Evolutionary conservation across 37 sponge, comb jelly and placozoan genomes (phyloP), one percentile per base, ranked within the genome.

Genomic region (Chondrilla cf. caribensis): DNA sequence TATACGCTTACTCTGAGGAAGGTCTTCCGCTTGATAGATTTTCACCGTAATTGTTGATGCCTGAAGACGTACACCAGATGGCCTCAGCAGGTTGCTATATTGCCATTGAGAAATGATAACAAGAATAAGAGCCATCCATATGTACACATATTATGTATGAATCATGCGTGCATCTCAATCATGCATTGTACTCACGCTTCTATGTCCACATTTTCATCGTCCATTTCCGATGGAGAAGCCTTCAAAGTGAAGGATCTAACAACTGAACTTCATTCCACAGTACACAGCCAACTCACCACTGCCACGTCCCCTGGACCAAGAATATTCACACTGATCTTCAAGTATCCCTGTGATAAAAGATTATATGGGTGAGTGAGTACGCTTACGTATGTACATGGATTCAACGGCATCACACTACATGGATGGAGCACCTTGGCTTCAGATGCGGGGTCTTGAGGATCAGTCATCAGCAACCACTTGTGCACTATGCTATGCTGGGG

Each of bases 261-360:
- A 47, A 11, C 11, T 14, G 11, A 47, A 47, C 11, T 47, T 47
- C 51, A 47, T 47, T 47, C 9, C 51, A n/a, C n/a, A n/a, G n/a
- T n/a, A n/a, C n/a, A n/a, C n/a, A n/a, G n/a, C n/a, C n/a, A n/a
- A n/a, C n/a, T 47, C 11, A 47, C 51, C 51, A 47, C 89, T 36
- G 92, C 91, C 33, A 96, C 95, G 59, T 98, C 99, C 54, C 97
- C 97, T 25, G 99, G 95, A 39, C 99, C 99, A 58, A 98, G 42
- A 33, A 98, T 82, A 19, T 87, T 85, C 73, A 96, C 88, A 62
- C 93, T 93, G 84, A 98, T 82, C 91, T 98, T 98, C 54, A 98
- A 82, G 55, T 98, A 98, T 8, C 99, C 99, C 93, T 91, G 26
- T 0, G 11, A 47, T n/a, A n/a, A n/a, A n/a, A 62, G 17, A 55